Evolutionary conservation across 1,140 invertebrate genomes (phyloP), one percentile per base, ranked within the genome.

Genomic region (Triops cancriformis): DNA sequence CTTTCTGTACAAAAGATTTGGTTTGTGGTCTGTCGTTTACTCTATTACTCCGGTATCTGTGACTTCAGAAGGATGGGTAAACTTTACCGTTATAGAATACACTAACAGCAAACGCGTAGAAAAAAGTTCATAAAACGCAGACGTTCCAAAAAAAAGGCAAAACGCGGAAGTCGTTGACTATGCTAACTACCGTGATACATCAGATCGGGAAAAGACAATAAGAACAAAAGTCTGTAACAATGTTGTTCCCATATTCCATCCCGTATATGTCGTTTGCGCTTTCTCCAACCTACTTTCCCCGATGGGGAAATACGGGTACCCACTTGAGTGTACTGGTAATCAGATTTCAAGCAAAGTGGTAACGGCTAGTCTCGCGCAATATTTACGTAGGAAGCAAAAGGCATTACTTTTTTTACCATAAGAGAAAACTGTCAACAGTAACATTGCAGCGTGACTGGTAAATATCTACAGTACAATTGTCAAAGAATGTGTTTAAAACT

Each of bases 141-240:
- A 14, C 23, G 51, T 64, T 64, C 14, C 10, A 14, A 23, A 64
- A 18, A 23, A 64, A 64, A 64, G 23, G 14, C 0, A 64, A 64
- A 64, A 64, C 18, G 51, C 51, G 51, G 51, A 64, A 64, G 51
- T 64, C 23, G 51, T 64, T 64, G 51, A 23, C 51, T 64, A 64
- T 64, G 18, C 51, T 64, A n/a, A 64, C 14, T 23, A 64, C 51
- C 14, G 10, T 64, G 51, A 64, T 23, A 64, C 51, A 23, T 64
- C 51, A 18, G 10, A n/a, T 64, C 23, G 6, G 18, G 2, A 64
- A 64, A 64, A 64, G 23, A 64, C 23, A 64, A 64, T 6, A 64
- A 37, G 31, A 64, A 64, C 5, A 64, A 9, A 64, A 64, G 45
- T 64, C 14, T 64, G 14, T 23, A n/a, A 23, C 51, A 12, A 64